A percentile compares a stretch with the other conserved stretches of the same genome.
phyloP scores from a whole-genome alignment of 2,797 vertebrate genomes.

The Bradypodion ventrale region DNA sequence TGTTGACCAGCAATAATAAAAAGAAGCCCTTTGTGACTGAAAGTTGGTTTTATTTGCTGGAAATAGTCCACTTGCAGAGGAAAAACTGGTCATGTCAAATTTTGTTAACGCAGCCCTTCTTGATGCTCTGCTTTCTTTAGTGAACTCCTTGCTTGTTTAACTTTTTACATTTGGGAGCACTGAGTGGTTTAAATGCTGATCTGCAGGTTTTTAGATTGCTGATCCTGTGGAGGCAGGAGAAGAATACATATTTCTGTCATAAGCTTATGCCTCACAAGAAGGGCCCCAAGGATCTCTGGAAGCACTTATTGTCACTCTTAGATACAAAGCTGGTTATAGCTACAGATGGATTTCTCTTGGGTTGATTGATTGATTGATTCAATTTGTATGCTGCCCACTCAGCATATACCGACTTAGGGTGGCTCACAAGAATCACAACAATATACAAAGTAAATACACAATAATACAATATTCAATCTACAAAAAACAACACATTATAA shows the following conservation, averaged over 20 bases:
- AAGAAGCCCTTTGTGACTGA: not conserved
- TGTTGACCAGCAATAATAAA: not conserved
- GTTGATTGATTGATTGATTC: too few relatives aligned
- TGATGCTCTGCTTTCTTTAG: not conserved
- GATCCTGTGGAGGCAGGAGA: not conserved
- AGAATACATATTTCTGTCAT: not conserved
- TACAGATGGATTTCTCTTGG: not conserved
- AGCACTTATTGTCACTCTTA: not conserved
- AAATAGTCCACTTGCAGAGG: not conserved
- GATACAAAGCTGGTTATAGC: not conserved
- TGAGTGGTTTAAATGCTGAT: not conserved
- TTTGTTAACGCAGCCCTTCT: not conserved
- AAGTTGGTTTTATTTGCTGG: not conserved
- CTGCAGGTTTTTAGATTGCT: not conserved
- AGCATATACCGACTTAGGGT: too few relatives aligned
- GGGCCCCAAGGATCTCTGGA: not conserved
- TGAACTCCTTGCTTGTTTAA: not conserved
- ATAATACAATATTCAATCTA: too few relatives aligned
- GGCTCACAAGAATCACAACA: too few relatives aligned
- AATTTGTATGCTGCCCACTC: too few relatives aligned
- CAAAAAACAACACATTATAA: too few relatives aligned
- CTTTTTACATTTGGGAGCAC: not conserved
- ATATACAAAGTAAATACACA: too few relatives aligned
- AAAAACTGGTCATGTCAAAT: not conserved
- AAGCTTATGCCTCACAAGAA: not conserved